These are phyloP conservation scores for Lordiphosa fenestrarum DNA, from an alignment of 2,888 invertebrate species.

Conservation along the genomic window DNA sequence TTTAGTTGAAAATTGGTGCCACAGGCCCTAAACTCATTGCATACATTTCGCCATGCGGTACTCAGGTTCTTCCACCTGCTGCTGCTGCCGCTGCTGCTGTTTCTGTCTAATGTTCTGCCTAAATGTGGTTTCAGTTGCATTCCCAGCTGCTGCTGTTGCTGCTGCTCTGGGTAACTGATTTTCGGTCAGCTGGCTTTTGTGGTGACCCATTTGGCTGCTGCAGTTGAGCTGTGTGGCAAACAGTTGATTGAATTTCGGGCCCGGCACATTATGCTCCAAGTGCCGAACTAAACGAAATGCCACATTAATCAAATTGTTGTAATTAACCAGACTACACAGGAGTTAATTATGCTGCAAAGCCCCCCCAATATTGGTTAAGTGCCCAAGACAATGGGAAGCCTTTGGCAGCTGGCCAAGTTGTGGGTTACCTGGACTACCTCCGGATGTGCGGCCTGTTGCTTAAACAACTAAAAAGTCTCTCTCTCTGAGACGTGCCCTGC, in stretches of 20 bases:
- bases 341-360: constrained; percentile 41
- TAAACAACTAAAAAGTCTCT: constrained; percentile 7
- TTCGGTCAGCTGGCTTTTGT: constrained; percentile 33
- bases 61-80: no score
- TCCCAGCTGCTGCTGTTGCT: no score
- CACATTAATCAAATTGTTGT: constrained; percentile 13
- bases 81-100: neutral
- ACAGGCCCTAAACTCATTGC: no score
- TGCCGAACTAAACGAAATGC: constrained; percentile 4
- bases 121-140: constrained; percentile 6
- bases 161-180: constrained; percentile 22
- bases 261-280: neutral
- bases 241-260: constrained; percentile 34
- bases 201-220: constrained; percentile 38
- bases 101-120: constrained; percentile 11
- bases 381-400: constrained; percentile 3
- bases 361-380: constrained; percentile 5
- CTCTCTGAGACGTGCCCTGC: constrained; percentile 46
- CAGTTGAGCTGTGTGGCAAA: constrained; percentile 32
- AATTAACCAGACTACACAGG: constrained; percentile 35
- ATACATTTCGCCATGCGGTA: no score
- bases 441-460: constrained; percentile 30
- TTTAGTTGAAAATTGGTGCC: no score
- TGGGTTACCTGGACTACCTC: constrained; percentile 14
- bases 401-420: constrained; percentile 22